Evolutionary conservation across 2,888 invertebrate species (phyloP).

Genomic region (Archips xylosteana): DNA sequence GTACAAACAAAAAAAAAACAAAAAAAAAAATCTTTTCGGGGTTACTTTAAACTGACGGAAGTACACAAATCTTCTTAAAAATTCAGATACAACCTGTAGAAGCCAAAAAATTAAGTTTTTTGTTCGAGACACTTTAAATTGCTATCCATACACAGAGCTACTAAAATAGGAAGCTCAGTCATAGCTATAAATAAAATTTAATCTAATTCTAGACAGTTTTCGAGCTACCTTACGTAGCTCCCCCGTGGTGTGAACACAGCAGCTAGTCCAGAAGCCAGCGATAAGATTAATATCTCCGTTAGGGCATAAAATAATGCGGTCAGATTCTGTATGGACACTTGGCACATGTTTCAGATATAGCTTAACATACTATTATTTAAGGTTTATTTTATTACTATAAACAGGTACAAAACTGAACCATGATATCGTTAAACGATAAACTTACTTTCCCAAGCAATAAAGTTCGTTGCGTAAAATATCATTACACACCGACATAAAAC

Average conservation of each 20-base stretch:
- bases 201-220: conserved; percentile 9
- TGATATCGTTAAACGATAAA: too few relatives aligned
- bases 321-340: conserved; percentile 20
- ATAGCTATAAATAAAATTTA: conserved; percentile 10
- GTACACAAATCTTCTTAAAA: too few relatives aligned
- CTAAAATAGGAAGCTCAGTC: not conserved
- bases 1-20: too few relatives aligned
- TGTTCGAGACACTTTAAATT: too few relatives aligned
- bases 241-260: conserved; percentile 46
- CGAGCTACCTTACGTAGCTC: conserved; percentile 35
- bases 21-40: too few relatives aligned
- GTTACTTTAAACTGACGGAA: too few relatives aligned
- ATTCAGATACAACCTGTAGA: too few relatives aligned
- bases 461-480: conserved; percentile 9
- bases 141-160: not conserved
- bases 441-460: conserved; percentile 12
- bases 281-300: conserved; percentile 47
- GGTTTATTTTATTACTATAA: too few relatives aligned
- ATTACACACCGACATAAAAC: conserved; percentile 11
- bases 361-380: too few relatives aligned
- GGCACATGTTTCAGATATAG: conserved; percentile 15
- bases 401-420: too few relatives aligned
- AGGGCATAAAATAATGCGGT: conserved; percentile 35
- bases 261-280: conserved; percentile 46
- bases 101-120: too few relatives aligned